Percentiles rank a stretch among this genome's conserved stretches.
Conservation (phyloP, 64 coral and sea anemone genomes). For the Acropora tenuis region DNA sequence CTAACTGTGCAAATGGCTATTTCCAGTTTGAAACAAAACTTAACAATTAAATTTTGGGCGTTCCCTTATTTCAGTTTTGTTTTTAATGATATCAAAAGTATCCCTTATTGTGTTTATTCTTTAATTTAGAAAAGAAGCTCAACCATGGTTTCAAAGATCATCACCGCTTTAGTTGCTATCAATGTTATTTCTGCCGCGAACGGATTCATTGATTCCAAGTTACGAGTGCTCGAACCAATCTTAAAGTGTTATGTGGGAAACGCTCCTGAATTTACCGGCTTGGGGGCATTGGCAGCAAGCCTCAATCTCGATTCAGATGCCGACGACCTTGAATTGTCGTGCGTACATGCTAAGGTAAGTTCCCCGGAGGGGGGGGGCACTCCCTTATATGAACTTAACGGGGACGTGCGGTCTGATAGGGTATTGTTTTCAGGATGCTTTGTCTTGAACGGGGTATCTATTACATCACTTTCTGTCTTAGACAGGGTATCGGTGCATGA, state of each 20-base stretch:
- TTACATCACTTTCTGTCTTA: too few relatives aligned
- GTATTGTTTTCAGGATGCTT: too few relatives aligned
- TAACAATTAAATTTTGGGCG: slow-evolving; percentile 8
- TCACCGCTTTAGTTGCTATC: slow-evolving; percentile 12
- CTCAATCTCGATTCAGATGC: slow-evolving; percentile 27
- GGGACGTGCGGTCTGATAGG: too few relatives aligned
- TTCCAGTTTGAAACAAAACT: slow-evolving; percentile 16
- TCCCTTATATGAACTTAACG: too few relatives aligned
- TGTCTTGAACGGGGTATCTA: too few relatives aligned
- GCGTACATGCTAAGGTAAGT: not conserved
- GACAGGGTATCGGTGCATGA: too few relatives aligned
- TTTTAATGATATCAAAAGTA: slow-evolving; percentile 14
- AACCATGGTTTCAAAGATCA: slow-evolving; percentile 34
- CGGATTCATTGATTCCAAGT: slow-evolving; percentile 41
- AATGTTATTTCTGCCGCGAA: slow-evolving; percentile 31
- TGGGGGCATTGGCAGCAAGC: slow-evolving; percentile 1
- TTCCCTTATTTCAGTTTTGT: not conserved
- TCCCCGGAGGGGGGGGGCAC: too few relatives aligned
- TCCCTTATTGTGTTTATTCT: slow-evolving; percentile 14
- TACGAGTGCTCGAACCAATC: slow-evolving; percentile 30
- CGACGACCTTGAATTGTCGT: slow-evolving; percentile 23
- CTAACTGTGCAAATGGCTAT: not conserved
- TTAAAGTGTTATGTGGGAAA: slow-evolving; percentile 28
- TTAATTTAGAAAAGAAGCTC: slow-evolving; percentile 12
- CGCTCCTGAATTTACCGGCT: slow-evolving; percentile 1